A percentile compares a stretch with the other conserved stretches of the same genome.
These are phyloP conservation scores for Sturmia bella DNA, from an alignment of 2,888 invertebrate genomes.

Conservation along the genomic window DNA sequence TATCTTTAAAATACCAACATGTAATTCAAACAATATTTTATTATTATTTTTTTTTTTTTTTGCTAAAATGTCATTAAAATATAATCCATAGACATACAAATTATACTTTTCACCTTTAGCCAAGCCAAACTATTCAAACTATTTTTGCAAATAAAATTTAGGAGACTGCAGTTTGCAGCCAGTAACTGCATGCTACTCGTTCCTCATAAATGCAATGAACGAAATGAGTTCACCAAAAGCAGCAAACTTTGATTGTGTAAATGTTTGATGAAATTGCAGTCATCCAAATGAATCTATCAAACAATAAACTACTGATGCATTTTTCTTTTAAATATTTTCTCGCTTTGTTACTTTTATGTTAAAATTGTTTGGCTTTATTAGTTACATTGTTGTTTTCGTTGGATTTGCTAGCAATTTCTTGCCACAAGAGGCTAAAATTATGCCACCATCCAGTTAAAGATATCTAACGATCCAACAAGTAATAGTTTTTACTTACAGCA, in stretches of 20 bases:
- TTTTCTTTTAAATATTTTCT: not conserved
- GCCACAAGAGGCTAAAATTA: constrained; percentile 45
- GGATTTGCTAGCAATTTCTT: constrained; percentile 42
- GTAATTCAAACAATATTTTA: not conserved
- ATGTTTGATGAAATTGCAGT: constrained; percentile 5
- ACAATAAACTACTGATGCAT: constrained; percentile 25
- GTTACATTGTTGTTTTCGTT: constrained; percentile 30
- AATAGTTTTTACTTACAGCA: constrained; percentile 53
- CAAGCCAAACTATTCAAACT: constrained; percentile 34
- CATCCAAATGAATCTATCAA: constrained; percentile 9
- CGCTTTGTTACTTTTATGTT: constrained; percentile 20
- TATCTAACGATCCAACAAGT: constrained; percentile 14
- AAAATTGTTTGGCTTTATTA: constrained; percentile 15
- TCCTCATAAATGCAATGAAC: constrained; percentile 14
- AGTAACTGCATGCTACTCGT: constrained; percentile 21
- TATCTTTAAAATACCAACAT: constrained; percentile 32
- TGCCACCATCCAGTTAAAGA: constrained; percentile 39
- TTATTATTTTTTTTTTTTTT: no score
- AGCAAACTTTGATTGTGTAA: constrained; percentile 1
- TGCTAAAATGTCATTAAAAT: not conserved
- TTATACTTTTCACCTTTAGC: constrained; percentile 65
- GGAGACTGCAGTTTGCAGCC: constrained; percentile 20
- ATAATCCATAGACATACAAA: constrained; percentile 19
- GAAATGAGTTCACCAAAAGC: not conserved
- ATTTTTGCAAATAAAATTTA: constrained; percentile 30